These are phyloP conservation scores for Cossypha dichroa DNA, from an alignment of 2,797 vertebrate species.

Conservation along the genomic window DNA sequence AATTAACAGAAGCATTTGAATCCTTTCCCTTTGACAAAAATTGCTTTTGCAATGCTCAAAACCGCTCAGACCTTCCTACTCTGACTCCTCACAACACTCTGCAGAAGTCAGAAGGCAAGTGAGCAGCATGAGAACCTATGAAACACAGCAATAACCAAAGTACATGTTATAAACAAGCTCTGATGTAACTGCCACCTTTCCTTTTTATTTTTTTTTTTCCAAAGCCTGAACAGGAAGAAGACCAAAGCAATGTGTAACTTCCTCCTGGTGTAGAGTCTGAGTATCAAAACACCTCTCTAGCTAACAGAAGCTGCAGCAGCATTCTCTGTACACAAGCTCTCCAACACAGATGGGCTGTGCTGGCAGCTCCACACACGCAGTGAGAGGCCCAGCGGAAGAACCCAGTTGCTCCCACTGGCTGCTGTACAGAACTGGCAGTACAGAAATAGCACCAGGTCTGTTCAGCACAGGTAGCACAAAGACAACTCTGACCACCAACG, in stretches of 20 bases:
- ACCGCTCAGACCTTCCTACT: not conserved
- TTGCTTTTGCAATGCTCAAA: not conserved
- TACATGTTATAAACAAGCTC: not conserved
- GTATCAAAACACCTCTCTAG: not conserved
- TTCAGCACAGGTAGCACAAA: not conserved
- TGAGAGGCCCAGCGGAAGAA: not conserved
- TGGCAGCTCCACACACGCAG: not conserved
- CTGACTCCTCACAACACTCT: not conserved
- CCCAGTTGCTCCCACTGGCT: not conserved
- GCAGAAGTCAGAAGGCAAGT: not conserved
- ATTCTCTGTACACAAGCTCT: not conserved
- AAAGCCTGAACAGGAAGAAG: not conserved
- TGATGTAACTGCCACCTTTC: not conserved
- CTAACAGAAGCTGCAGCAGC: not conserved
- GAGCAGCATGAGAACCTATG: not conserved
- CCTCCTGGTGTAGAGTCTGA: not conserved
- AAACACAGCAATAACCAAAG: not conserved
- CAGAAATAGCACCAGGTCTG: not conserved
- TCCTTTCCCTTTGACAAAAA: not conserved
- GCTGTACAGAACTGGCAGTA: not conserved
- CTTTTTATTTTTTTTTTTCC: not conserved
- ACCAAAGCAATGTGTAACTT: not conserved
- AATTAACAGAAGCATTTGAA: not conserved
- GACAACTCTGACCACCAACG: fast-evolving
- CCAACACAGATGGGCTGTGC: not conserved